Base-by-base conservation (phyloP, 2,888 invertebrate species). In the Mimachlamys varia region DNA sequence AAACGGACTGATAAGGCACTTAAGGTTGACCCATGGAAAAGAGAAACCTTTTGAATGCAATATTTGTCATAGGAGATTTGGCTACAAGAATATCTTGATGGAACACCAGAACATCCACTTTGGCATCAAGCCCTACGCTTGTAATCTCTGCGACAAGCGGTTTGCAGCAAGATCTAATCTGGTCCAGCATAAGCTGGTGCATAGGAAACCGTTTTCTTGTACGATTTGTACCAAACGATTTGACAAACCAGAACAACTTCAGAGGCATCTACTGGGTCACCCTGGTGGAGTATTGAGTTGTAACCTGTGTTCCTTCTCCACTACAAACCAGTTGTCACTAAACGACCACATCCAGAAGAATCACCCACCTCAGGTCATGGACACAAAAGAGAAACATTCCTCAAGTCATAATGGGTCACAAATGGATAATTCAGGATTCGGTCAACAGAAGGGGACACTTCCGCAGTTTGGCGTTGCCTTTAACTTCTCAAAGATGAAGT, bases 61-160 rank as follows among this genome's bases (percentile, higher is more conserved):
- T 76, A 94, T 94, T 58, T 94, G 94, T 53, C 92, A 94, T 55
- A 90, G 94, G 5, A 90, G 95, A 49, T 95, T 95, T 90, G 95
- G 95, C 49, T 95, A 95, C 93, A 95, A 95, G 92, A 95, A 95
- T 92, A 95, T 95, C 88, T 90, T 95, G 90, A 92, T 95, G 92
- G 95, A 95, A 91, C 95, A 95, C 89, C 95, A 95, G 92, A 95
- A 95, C 90, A 94, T 95, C 38, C 95, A 95, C 92, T 95, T 94
- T 92, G 95, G 95, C 22, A 95, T 95, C 87, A 94, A 95, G 87
- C 95, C 95, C 2, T 95, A 95, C 90, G 95, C 95, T 33, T 95
- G 95, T 88, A 94, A 91, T n/a, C 90, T 95, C 90, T 95, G 95
- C 90, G 95, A 95, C 92, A 95, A 95, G 90, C 88, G 94, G 13